Base-by-base conservation (phyloP, 1,140 invertebrate genomes). In the Drosophila eugracilis region DNA sequence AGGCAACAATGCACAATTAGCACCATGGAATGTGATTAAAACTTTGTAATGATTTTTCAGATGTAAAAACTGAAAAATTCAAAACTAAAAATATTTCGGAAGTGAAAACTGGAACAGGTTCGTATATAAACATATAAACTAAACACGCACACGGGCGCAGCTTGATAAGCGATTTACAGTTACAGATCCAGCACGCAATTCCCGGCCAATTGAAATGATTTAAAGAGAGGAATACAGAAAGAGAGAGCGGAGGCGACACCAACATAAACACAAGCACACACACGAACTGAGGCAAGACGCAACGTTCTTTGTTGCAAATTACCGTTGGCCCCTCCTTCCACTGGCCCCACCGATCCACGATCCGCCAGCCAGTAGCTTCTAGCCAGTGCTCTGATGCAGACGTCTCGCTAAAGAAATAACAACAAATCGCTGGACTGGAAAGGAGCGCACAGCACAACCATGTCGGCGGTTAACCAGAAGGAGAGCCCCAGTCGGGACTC, bases 401-500 rank as follows among this genome's bases (percentile, higher is more conserved):
- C 83, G 83, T 83, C 12, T 53, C 48, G 19, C 21, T 69, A 15
- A 24, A 4, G 3, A 17, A n/a, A n/a, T n/a, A 17, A 15, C 15
- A 39, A 21, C 34, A 24, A 50, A 19, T 62, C 36, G 14, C 26
- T 39, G 30, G 17, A 45, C 28, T 21, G 63, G 12, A 47, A 60
- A 48, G 53, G 24, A 36, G 34, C 22, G 17, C 39, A 41, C 17
- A 9, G 17, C 47, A 75, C 36, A 52, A 66, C 37, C 60, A 86
- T 86, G 83, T 89, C 83, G 32, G 73, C 84, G 41, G 78, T 78
- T 14, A 88, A 84, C 59, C 90, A 91, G 63, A 91, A 91, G 77
- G 91, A 91, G 50, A 91, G 91, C 52, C 91, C 91, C 45, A 91
- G 89, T 28, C 88, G 89, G 12, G 91, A 91, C 32, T 91, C 91